Evolutionary conservation across 2,113 vertebrate species (phyloP), one percentile per base, ranked within the genome.

Genomic region (Limanda limanda): DNA sequence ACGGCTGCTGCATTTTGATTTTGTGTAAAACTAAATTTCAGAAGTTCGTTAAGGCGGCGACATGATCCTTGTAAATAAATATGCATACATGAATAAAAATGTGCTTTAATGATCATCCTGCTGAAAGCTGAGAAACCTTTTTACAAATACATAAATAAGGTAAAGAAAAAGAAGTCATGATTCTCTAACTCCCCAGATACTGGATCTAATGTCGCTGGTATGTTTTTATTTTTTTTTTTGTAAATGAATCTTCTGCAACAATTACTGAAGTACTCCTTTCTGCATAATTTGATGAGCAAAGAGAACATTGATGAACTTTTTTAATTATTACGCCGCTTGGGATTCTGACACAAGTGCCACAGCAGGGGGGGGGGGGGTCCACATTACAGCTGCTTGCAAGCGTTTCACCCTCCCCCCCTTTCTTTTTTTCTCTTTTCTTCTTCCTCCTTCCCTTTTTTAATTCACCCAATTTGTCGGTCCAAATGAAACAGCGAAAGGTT

Each of bases 401-500:
- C 35, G 62, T 61, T 51, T 45, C n/a, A n/a, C n/a, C n/a, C n/a
- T n/a, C n/a, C n/a, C n/a, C n/a, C n/a, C n/a, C 25, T 25, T 45
- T 45, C 14, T 45, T 12, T 12, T 42, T 57, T 15, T 55, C 14
- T 18, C 17, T n/a, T 52, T 52, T 42, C 62, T 2, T 25, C 2
- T 23, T 23, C 74, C 12, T 1, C 52, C 52, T 20, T 42, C 62
- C 65, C 76, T 90, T 72, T 84, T 96, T 95, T 94, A 96, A 95
- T 96, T 95, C 90, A 91, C 93, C 93, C 95, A 96, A 95, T 97
- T 96, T 97, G 95, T 96, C 93, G 93, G 81, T 88, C 91, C 95
- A 96, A 96, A 96, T 96, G 94, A 97, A 97, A 96, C 93, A 96
- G 92, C 91, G 83, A 95, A 95, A 96, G 95, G 94, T 96, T 96